These are phyloP conservation scores for Philopedon plagiatum DNA, from an alignment of 2,888 invertebrate genomes.

Conservation along the genomic window DNA sequence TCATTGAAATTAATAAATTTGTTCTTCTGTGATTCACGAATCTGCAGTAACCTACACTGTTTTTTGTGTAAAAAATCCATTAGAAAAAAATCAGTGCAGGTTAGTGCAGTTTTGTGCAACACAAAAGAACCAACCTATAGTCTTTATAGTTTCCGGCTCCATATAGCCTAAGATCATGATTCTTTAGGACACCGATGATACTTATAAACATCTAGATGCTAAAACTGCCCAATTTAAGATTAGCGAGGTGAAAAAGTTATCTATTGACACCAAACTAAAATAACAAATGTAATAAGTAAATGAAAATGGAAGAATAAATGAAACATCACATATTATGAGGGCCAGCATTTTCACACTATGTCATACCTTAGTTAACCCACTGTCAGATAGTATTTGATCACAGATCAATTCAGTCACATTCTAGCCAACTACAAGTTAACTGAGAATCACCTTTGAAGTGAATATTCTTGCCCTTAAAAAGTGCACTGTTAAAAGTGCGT, in stretches of 20 bases:
- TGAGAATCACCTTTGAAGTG: conserved; percentile 11
- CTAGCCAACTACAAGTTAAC: conserved; percentile 5
- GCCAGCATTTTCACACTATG: conserved; percentile 16
- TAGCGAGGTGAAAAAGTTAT: conserved; percentile 19
- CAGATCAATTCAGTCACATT: conserved; percentile 10
- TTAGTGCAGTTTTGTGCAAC: no score
- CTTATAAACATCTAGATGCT: no score
- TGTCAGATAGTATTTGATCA: conserved; percentile 17
- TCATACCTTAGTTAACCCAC: conserved; percentile 1
- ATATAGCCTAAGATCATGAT: no score
- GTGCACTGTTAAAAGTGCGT: conserved; percentile 18
- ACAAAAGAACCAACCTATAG: no score
- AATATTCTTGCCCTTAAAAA: conserved; percentile 22
- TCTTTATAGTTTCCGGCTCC: no score
- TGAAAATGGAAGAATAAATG: conserved; percentile 47
- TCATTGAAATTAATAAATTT: no score
- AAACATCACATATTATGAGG: conserved; percentile 44
- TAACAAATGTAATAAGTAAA: conserved; percentile 35
- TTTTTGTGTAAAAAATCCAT: no score
- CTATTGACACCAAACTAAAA: conserved; percentile 30
- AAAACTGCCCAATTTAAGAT: neutral
- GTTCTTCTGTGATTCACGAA: no score
- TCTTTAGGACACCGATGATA: no score
- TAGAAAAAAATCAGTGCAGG: no score
- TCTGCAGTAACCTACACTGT: no score